Evolutionary conservation across 1,140 invertebrate genomes (phyloP).

Genomic region (Littorina saxatilis): DNA sequence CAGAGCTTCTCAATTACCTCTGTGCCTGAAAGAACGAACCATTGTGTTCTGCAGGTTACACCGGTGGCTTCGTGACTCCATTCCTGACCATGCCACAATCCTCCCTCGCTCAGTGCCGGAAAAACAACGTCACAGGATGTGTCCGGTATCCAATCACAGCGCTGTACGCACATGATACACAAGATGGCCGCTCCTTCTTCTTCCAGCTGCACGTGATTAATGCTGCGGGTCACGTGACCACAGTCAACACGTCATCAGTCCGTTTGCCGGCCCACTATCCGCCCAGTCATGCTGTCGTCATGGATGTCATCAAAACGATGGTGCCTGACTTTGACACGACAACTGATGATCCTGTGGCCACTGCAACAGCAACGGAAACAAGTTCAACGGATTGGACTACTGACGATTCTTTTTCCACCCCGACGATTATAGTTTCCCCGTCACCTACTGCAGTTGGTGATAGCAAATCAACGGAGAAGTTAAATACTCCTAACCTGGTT

Average conservation of each 20-base stretch:
- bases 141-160: slow-evolving; percentile 33
- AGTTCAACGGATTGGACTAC: not conserved
- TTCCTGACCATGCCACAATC: not conserved
- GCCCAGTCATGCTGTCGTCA: slow-evolving; percentile 44
- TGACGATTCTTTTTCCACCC: not conserved
- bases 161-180: slow-evolving; percentile 38
- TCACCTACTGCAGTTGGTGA: not conserved
- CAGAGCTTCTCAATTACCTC: too few species aligned
- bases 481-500: too few species aligned
- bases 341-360: not conserved
- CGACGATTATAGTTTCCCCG: not conserved
- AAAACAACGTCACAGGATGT: not conserved
- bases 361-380: not conserved
- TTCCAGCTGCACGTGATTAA: slow-evolving; percentile 45
- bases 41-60: not conserved
- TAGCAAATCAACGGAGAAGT: not conserved
- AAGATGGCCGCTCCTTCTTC: slow-evolving; percentile 23
- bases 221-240: slow-evolving; percentile 42
- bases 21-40: too few species aligned
- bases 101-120: not conserved
- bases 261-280: slow-evolving; percentile 48
- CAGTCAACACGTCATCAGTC: slow-evolving; percentile 35
- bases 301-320: slow-evolving; percentile 36
- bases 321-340: not conserved
- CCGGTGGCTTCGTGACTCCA: not conserved